These are phyloP conservation scores for human DNA, from an alignment of 2,113 vertebrate genomes.

Conservation along the genomic window GRCh38 chr9:88786501-88787000, in stretches of 20 bases:
- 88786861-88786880: neutral
- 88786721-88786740: slow-evolving; percentile 30
- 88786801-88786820: neutral
- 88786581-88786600: neutral
- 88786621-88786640: neutral
- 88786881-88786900: neutral
- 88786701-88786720: neutral
- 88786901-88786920: neutral
- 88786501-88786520: neutral
- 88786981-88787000: neutral
- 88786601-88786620: neutral
- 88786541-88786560: neutral
- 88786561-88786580: neutral
- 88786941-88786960: neutral
- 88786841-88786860: rapidly evolving
- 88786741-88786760: neutral
- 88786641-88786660: neutral
- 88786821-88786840: neutral
- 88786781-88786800: neutral
- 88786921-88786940: neutral
- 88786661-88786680: neutral
- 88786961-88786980: neutral
- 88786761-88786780: neutral
- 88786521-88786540: neutral
- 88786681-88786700: neutral